A percentile compares a stretch with the other conserved stretches of the same genome.
Evolutionary conservation across 2,113 vertebrate genomes (phyloP).

Genomic region (Odontesthes bonariensis): DNA sequence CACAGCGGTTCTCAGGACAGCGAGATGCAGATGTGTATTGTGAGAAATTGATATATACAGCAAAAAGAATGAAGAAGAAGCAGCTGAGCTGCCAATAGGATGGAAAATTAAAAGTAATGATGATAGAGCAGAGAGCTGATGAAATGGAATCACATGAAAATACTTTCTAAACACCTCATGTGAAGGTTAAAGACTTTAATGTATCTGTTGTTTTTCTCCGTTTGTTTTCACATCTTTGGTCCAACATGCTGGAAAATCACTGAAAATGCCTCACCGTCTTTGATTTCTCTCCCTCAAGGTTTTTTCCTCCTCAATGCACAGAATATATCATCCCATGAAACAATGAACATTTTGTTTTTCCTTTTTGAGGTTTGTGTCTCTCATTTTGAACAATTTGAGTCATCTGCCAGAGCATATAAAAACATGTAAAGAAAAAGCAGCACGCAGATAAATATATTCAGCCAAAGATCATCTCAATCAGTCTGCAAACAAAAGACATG

Average conservation of each 20-base stretch:
- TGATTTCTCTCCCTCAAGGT: slow-evolving; percentile 14
- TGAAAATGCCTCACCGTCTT: slow-evolving; percentile 25
- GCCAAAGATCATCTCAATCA: slow-evolving; percentile 17
- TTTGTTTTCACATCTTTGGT: background rate
- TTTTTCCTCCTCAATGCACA: background rate
- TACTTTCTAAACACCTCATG: slow-evolving; percentile 11
- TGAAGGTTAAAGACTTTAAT: slow-evolving; percentile 50
- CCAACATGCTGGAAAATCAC: slow-evolving; percentile 12
- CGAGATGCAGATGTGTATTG: background rate
- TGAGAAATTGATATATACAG: background rate
- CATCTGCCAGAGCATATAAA: slow-evolving; percentile 4
- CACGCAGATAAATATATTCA: slow-evolving; percentile 34
- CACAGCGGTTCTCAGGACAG: background rate
- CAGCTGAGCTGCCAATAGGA: background rate
- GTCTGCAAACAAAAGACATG: background rate
- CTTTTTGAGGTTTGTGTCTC: slow-evolving; percentile 23
- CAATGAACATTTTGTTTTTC: slow-evolving; percentile 16
- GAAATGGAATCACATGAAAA: slow-evolving; percentile 28
- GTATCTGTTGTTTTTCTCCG: background rate
- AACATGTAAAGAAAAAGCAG: slow-evolving; percentile 23
- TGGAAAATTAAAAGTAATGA: slow-evolving; percentile 27
- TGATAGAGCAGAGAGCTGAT: slow-evolving; percentile 19
- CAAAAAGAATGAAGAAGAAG: background rate
- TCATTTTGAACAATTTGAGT: slow-evolving; percentile 26
- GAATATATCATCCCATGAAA: slow-evolving; percentile 8